A percentile compares a stretch with the other conserved stretches of the same genome.
phyloP scores from a whole-genome alignment of 2,113 vertebrate genomes.

The Symphodus melops region DNA sequence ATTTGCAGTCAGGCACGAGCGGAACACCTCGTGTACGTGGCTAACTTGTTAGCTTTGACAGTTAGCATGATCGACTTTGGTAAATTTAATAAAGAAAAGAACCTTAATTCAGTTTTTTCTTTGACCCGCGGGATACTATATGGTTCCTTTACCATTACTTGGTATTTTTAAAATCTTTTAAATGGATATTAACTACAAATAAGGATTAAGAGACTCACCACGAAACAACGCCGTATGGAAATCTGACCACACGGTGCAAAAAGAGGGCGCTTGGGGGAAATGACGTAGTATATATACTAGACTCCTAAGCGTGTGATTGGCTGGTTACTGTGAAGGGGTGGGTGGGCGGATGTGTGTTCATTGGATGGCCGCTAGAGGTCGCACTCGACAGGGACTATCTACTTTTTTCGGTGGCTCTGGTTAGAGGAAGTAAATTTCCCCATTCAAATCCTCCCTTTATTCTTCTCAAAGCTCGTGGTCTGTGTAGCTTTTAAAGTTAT shows the following conservation, averaged over 20 bases:
- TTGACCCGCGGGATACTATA: rapidly evolving
- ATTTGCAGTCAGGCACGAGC: neutral
- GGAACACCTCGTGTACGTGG: constrained; percentile 55
- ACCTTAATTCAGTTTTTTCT: rapidly evolving
- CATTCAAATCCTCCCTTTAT: no score
- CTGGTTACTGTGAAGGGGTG: constrained; percentile 1
- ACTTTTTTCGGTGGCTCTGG: no score
- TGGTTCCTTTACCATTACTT: rapidly evolving
- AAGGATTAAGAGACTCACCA: constrained; percentile 76
- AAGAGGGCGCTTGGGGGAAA: neutral
- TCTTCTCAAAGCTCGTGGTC: no score
- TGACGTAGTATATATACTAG: constrained; percentile 70
- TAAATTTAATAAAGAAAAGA: rapidly evolving
- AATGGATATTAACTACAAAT: neutral
- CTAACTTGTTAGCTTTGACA: constrained; percentile 44
- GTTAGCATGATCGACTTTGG: constrained; percentile 34
- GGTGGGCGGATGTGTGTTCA: neutral
- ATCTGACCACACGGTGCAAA: constrained; percentile 70
- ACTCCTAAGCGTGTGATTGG: constrained; percentile 61
- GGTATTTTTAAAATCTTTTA: rapidly evolving
- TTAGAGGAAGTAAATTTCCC: no score
- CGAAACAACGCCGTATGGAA: constrained; percentile 92
- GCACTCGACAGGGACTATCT: no score
- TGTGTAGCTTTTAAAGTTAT: no score
- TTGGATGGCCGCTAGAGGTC: constrained; percentile 18